Evolutionary conservation across 1,140 invertebrate species (phyloP), one percentile per base, ranked within the genome.

Genomic region (Spodoptera litura): DNA sequence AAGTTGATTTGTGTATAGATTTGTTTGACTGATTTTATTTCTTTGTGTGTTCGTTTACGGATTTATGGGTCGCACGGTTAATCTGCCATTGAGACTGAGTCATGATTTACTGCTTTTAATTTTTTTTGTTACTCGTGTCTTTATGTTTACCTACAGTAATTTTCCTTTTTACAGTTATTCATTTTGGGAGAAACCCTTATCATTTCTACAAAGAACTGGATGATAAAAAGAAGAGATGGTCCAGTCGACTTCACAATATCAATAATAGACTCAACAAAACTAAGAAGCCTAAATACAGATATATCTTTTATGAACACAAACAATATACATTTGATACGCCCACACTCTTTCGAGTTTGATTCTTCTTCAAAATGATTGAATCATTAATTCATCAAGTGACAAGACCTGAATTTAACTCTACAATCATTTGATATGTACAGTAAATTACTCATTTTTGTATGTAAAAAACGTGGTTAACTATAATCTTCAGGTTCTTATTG

Each of bases 311-410:
- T 64, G 4, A 53, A 31, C 31, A 31, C 38, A 76, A 76, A 64
- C 51, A 76, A 53, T 52, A 38, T 20, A 76, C 73, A 53, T 62
- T 35, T 31, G 15, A 38, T 31, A 70, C 51, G 51, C 66, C 66
- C 38, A 31, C 56, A 51, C 15, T 64, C 20, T 52, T 15, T 15
- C 25, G 25, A 76, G 59, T 55, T 13, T 64, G 15, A 74, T 76
- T 64, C 49, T 53, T 15, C 59, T 59, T 2, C 38, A 44, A 52
- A 62, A 75, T 75, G 62, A 75, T 52, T 64, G 25, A 44, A 76
- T 64, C 73, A 76, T 64, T 64, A 64, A 76, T 76, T 51, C 53
- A 64, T 44, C 38, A 75, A 61, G 52, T 62, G 38, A 62, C 53
- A 62, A 75, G 59, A 64, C 58, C 25, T 75, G 8, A 62, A 35